These are phyloP conservation scores for Therioaphis trifolii DNA, from an alignment of 2,888 invertebrate species.

Conservation along the genomic window DNA sequence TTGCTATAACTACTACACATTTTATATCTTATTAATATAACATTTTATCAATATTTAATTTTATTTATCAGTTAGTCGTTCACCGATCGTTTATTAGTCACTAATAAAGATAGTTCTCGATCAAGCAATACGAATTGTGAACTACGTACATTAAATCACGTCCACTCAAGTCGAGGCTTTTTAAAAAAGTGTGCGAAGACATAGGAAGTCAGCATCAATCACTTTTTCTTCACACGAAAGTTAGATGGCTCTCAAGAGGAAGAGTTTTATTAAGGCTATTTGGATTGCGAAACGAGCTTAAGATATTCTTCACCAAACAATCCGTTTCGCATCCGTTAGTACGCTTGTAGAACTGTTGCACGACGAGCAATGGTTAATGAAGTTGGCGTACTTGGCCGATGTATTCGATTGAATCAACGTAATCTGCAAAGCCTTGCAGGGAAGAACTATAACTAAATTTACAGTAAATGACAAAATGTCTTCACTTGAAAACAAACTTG, in stretches of 20 bases:
- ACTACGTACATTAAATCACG: too few relatives aligned
- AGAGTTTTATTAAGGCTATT: conserved; percentile 60
- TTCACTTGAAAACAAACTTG: conserved; percentile 34
- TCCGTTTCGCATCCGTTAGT: not conserved
- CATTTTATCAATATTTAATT: conserved; percentile 30
- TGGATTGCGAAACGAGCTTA: conserved; percentile 49
- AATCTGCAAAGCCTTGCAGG: too few relatives aligned
- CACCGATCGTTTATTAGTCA: conserved; percentile 20
- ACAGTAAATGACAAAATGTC: conserved; percentile 8
- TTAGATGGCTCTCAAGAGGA: conserved; percentile 63
- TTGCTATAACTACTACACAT: conserved; percentile 12
- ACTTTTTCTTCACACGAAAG: conserved; percentile 64
- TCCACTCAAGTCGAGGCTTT: conserved; percentile 63
- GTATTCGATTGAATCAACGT: too few relatives aligned
- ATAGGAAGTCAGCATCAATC: conserved; percentile 62
- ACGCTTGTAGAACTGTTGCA: conserved; percentile 39
- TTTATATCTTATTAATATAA: conserved; percentile 32
- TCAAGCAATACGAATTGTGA: too few relatives aligned
- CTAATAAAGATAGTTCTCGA: too few relatives aligned
- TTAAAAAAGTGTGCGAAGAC: conserved; percentile 64
- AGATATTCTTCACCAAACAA: conserved; percentile 36
- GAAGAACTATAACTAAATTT: conserved; percentile 1
- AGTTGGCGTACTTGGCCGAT: too few relatives aligned
- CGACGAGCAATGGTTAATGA: too few relatives aligned
- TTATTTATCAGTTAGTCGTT: not conserved